These are phyloP conservation scores for Phyllotis vaccarum DNA, from an alignment of 2,797 vertebrate genomes.

Conservation along the genomic window DNA sequence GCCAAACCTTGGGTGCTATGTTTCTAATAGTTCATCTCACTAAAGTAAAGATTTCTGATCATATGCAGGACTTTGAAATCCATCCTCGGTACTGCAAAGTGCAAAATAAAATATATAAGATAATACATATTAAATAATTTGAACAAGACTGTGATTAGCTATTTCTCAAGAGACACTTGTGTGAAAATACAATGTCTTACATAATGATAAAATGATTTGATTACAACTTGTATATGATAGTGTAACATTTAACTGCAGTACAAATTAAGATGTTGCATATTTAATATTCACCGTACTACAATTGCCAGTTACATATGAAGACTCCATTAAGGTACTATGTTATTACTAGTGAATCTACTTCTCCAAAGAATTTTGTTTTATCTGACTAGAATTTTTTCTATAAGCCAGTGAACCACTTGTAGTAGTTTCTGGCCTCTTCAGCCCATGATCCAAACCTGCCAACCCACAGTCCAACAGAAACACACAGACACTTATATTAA, in stretches of 20 bases:
- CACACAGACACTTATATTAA: too few relatives aligned
- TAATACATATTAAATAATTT: background rate
- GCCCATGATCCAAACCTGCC: too few relatives aligned
- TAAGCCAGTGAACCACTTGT: background rate
- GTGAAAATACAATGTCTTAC: background rate
- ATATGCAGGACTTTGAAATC: background rate
- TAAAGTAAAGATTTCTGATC: background rate
- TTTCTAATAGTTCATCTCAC: background rate
- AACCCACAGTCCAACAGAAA: too few relatives aligned
- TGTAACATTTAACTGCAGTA: background rate
- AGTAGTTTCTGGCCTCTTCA: too few relatives aligned
- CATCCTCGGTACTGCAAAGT: background rate
- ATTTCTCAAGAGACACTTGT: background rate
- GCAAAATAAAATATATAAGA: background rate
- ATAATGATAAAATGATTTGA: background rate
- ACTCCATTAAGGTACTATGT: background rate
- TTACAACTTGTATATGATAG: background rate
- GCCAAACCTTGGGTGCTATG: background rate
- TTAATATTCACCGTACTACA: background rate
- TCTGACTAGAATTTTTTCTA: background rate
- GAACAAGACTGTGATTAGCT: background rate
- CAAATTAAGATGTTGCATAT: background rate
- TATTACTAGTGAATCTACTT: background rate
- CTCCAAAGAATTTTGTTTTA: slow-evolving; percentile 3
- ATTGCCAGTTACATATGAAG: background rate